Percentiles rank a stretch among this genome's conserved stretches.
Evolutionary conservation across 1,140 invertebrate species (phyloP).

Genomic region (Nymphalis io): DNA sequence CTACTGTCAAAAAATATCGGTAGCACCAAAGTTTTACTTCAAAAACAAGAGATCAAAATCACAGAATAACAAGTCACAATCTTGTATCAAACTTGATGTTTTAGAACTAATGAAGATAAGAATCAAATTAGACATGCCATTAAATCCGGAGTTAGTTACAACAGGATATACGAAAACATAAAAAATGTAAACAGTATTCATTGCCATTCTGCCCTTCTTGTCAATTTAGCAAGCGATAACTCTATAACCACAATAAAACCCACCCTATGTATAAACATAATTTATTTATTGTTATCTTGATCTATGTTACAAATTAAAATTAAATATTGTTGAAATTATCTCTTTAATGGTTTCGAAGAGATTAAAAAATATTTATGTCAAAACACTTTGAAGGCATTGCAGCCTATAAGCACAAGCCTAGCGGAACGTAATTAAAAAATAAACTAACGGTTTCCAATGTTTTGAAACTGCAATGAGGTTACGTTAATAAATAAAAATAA

Average conservation of each 20-base stretch:
- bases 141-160: not conserved
- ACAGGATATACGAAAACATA: not conserved
- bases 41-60: no score
- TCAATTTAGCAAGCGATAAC: constrained; percentile 30
- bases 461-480: not conserved
- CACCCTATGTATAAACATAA: no score
- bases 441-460: not conserved
- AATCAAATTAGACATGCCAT: not conserved
- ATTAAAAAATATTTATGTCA: constrained; percentile 5
- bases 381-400: constrained; percentile 1
- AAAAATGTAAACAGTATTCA: not conserved
- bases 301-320: not conserved
- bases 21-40: no score
- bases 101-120: not conserved
- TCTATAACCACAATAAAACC: constrained; percentile 32
- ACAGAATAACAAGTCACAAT: no score
- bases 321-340: not conserved
- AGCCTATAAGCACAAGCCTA: constrained; percentile 3
- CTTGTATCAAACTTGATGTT: not conserved
- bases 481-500: not conserved
- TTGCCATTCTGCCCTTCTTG: constrained; percentile 21
- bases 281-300: no score
- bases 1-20: no score
- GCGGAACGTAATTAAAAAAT: constrained; percentile 13
- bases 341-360: not conserved